A percentile compares a stretch with the other conserved stretches of the same genome.
Conservation (phyloP, 1,140 invertebrate species). For the Prorops nasuta region DNA sequence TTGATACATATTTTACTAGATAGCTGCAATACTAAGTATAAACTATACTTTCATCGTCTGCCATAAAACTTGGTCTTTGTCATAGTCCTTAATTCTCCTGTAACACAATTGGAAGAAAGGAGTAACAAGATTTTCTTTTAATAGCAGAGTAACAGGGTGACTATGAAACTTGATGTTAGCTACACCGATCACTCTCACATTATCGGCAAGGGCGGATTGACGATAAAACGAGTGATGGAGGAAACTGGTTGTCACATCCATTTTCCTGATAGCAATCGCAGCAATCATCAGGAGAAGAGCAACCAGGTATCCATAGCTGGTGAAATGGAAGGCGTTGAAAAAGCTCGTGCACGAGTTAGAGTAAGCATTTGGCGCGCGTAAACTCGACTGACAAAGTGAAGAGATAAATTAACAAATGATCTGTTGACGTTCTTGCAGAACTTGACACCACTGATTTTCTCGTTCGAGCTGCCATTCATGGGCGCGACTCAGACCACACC, state of each 20-base stretch:
- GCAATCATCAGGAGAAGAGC: constrained; percentile 88
- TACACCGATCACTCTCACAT: constrained; percentile 98
- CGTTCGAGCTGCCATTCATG: constrained; percentile 86
- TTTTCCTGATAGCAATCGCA: constrained; percentile 97
- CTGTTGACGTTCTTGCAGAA: constrained; percentile 65
- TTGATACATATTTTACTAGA: no score
- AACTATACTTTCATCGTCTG: no score
- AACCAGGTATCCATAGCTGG: constrained; percentile 94
- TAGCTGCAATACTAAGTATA: no score
- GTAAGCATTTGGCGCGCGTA: no score
- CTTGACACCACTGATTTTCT: constrained; percentile 85
- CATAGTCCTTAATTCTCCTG: no score
- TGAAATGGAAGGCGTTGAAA: constrained; percentile 86
- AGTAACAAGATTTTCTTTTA: constrained; percentile 27
- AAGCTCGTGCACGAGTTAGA: constrained; percentile 81
- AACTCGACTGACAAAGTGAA: constrained; percentile 41
- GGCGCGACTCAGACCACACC: constrained; percentile 68
- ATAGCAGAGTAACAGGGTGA: constrained; percentile 84
- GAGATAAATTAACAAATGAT: no score
- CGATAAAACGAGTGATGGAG: constrained; percentile 95
- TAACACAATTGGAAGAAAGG: no score
- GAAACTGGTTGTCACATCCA: constrained; percentile 96
- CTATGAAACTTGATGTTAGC: constrained; percentile 96
- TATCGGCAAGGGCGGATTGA: constrained; percentile 94
- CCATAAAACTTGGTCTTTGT: no score